Base-by-base conservation (phyloP, 2,797 vertebrate genomes). In the Onychomys torridus region DNA sequence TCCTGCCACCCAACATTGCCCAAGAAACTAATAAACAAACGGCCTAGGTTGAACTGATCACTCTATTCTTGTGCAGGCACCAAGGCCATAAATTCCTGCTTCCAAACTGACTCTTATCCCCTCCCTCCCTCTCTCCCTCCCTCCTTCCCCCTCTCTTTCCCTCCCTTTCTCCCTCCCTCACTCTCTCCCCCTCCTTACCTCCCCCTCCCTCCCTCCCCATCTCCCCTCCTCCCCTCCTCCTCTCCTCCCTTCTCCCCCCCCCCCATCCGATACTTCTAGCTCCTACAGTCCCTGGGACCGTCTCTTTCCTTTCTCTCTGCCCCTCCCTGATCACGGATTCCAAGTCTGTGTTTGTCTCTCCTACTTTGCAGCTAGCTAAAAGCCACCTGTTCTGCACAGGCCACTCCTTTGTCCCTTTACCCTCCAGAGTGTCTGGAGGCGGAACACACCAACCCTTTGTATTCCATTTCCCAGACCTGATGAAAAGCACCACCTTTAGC, bases 21-120 rank as follows among this genome's bases (percentile, higher is more conserved):
- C 89, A 79, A 87, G 43, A 46, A 90, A 83, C 43, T 46, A 79
- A 79, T 81, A 79, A 87, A 79, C 96, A 71, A 34, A 57, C 67
- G 65, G 89, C 71, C 63, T 13, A 8, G 84, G 34, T 11, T 78
- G 67, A 96, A 69, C 59, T 55, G 27, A 6, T 59, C 49, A 14
- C 25, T 59, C 32, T 43, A 5, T 10, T 92, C 84, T 61, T 61
- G 77, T 90, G 76, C 14, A 34, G 84, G 23, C 43, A 59, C 85
- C 61, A 90, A 37, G 8, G 16, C 89, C n/a, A 29, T 87, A 83
- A 76, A 83, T 73, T 65, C 49, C 69, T 73, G 40, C 75, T 94
- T 63, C 55, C 11, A 9, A 73, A 40, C n/a, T 43, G n/a, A 92
- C 19, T 81, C 67, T 46, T 61, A 21, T 27, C 3, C 19, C 27